Percentiles rank a stretch among this genome's conserved stretches.
Conservation (phyloP, 2,797 vertebrate genomes). For the Graptemys geographica region DNA sequence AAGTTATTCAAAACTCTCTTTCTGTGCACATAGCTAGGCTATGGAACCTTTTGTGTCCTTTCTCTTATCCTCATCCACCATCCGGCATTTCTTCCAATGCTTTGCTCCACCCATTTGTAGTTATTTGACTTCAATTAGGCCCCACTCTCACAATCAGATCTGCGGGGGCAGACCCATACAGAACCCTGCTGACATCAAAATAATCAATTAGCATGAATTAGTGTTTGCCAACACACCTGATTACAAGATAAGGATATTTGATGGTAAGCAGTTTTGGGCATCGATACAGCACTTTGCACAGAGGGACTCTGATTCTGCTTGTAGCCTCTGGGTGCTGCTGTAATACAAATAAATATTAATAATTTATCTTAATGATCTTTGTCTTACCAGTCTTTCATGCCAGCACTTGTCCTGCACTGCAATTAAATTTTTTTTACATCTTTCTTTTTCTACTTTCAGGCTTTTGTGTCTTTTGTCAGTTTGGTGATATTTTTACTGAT, state of each 20-base stretch:
- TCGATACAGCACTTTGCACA: slow-evolving; percentile 51
- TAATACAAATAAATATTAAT: slow-evolving; percentile 60
- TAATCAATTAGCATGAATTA: neutral
- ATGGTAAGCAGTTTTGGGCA: slow-evolving; percentile 50
- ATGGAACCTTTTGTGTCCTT: neutral
- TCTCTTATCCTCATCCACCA: neutral
- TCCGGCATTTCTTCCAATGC: neutral
- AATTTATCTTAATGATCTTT: slow-evolving; percentile 35
- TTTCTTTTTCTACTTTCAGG: neutral
- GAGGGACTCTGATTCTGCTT: neutral
- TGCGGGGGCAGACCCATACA: neutral
- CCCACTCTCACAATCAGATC: neutral
- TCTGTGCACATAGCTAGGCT: no score
- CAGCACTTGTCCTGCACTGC: slow-evolving; percentile 21
- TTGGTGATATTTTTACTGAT: slow-evolving; percentile 22
- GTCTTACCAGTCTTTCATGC: neutral
- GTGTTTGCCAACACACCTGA: slow-evolving; percentile 32
- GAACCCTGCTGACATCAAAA: neutral
- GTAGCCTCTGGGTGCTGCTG: neutral
- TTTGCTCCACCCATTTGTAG: slow-evolving; percentile 50
- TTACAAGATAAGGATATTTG: slow-evolving; percentile 41
- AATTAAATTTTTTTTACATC: slow-evolving; percentile 17
- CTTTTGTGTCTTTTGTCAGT: slow-evolving; percentile 4
- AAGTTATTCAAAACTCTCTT: neutral
- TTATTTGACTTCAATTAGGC: slow-evolving; percentile 62